Evolutionary conservation across 2,888 invertebrate genomes (phyloP), one percentile per base, ranked within the genome.

Genomic region (Geophilus truncorum): DNA sequence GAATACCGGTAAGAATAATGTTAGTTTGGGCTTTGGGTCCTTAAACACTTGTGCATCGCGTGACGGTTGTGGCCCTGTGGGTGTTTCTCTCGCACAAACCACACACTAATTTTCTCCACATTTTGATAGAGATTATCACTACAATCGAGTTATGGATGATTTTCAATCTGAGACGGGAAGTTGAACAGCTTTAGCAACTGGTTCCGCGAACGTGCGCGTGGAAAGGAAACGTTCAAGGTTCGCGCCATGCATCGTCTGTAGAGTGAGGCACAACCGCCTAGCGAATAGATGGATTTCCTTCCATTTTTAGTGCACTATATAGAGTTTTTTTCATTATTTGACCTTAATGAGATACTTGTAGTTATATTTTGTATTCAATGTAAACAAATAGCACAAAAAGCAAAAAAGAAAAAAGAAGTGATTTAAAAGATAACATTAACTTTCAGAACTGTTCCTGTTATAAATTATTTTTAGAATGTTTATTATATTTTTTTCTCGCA

Each of bases 101-200:
- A 12, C 36, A 36, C 36, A 15, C 36, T 15, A 36, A 57, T 62
- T 62, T 23, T 62, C 57, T 62, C 7, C 57, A 21, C 70, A 25
- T 0, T 70, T 25, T 18, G 3, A 51, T n/a, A 4, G 6, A 3
- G 70, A 28, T 70, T 25, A 70, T 70, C 70, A 15, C 18, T 12
- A 70, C 28, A 70, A 28, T 25, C n/a, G 70, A 70, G 70, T 70
- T 70, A 70, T 70, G 70, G 70, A 70, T 70, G 70, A 28, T 70
- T 70, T 70, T 70, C 25, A 70, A 70, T 70, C 70, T 28, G 9
- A 70, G 70, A 25, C 70, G 70, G 70, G 70, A 70, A 70, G 70
- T 70, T 70, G 70, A 25, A 70, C 70, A 70, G 70, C 25, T 70
- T 70, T 70, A 70, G 70, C 12, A 25, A 28, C 70, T 70, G 70